Conservation (phyloP, 2,113 vertebrate species). For the Tichodroma muraria region DNA sequence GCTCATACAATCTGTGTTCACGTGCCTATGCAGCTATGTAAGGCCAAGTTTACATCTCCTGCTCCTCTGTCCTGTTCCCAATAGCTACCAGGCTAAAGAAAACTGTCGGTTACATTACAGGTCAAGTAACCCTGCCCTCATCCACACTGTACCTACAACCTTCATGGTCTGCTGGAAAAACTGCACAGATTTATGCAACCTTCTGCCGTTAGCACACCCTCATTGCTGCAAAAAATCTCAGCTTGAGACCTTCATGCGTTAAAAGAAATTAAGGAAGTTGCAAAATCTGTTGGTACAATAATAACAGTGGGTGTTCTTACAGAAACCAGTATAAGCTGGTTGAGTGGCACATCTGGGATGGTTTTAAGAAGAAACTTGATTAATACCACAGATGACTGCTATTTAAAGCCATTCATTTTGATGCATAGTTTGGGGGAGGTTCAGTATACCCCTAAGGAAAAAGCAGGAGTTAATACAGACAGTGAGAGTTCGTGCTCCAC, state of each 20-base stretch:
- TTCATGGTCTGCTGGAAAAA: background rate
- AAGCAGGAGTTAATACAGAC: slow-evolving; percentile 31
- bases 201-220: slow-evolving; percentile 31
- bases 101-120: background rate
- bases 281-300: slow-evolving; percentile 65
- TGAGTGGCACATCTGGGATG: slow-evolving; percentile 67
- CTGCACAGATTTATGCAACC: slow-evolving; percentile 23
- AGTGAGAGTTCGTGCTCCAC: background rate
- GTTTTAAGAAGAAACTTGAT: slow-evolving; percentile 66
- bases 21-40: background rate
- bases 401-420: slow-evolving; percentile 54
- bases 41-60: background rate
- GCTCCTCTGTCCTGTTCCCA: background rate
- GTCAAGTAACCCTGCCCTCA: background rate
- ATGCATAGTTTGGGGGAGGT: slow-evolving; percentile 26
- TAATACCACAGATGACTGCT: slow-evolving; percentile 61
- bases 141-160: background rate
- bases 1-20: background rate
- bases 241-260: slow-evolving; percentile 43
- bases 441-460: slow-evolving; percentile 35
- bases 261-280: slow-evolving; percentile 63
- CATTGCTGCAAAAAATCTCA: slow-evolving; percentile 19
- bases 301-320: slow-evolving; percentile 65
- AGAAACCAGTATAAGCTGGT: slow-evolving; percentile 63
- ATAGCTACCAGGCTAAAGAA: background rate